Conservation (phyloP, 2,888 invertebrate species). For the Aspidiotus destructor region DNA sequence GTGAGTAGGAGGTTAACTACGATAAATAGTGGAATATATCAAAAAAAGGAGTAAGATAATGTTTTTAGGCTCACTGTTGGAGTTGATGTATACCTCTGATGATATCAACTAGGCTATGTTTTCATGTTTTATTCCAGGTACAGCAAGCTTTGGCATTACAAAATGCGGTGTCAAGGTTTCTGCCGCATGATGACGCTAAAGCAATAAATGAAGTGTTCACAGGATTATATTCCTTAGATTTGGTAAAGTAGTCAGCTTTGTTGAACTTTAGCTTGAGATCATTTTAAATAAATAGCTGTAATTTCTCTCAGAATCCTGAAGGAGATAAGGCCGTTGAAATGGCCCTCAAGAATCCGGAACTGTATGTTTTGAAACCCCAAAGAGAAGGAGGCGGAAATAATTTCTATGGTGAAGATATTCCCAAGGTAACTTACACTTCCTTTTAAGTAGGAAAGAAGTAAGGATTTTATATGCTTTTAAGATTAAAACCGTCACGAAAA, state of each 20-base stretch:
- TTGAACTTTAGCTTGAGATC: too few relatives aligned
- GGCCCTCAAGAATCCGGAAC: constrained; percentile 68
- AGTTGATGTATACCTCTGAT: too few relatives aligned
- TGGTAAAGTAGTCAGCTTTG: constrained; percentile 43
- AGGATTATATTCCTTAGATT: constrained; percentile 80
- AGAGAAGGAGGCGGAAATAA: constrained; percentile 98
- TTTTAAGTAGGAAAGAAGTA: too few relatives aligned
- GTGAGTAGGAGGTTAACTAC: too few relatives aligned
- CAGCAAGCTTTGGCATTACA: constrained; percentile 78
- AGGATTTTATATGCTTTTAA: too few relatives aligned
- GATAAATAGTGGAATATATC: too few relatives aligned
- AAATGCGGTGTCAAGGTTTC: constrained; percentile 63
- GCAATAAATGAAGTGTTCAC: constrained; percentile 74
- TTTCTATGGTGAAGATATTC: constrained; percentile 26
- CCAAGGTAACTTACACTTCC: constrained; percentile 51
- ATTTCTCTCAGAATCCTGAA: constrained; percentile 45
- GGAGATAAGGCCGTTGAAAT: constrained; percentile 70
- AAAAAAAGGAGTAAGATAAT: too few relatives aligned
- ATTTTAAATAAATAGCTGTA: too few relatives aligned
- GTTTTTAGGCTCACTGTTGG: too few relatives aligned
- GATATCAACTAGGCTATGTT: too few relatives aligned
- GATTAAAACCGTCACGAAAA: too few relatives aligned
- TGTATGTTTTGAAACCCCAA: constrained; percentile 91
- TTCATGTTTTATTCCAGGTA: constrained; percentile 45
- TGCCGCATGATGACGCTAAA: constrained; percentile 53